Conservation (phyloP, 2,888 invertebrate species). For the Trisateles emortualis region DNA sequence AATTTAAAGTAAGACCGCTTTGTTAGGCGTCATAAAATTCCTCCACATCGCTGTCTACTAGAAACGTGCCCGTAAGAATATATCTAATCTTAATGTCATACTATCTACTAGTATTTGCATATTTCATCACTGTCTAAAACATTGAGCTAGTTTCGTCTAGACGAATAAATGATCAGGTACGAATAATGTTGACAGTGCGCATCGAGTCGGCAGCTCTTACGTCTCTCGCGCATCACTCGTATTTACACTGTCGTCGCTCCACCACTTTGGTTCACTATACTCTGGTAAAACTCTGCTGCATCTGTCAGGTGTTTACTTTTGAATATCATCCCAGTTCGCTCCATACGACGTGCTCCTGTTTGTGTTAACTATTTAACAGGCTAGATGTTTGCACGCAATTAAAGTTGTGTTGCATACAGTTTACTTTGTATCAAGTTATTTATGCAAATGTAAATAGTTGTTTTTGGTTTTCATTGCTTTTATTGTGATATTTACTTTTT, state of each 20-base stretch:
- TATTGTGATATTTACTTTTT: too few relatives aligned
- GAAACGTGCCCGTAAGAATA: too few relatives aligned
- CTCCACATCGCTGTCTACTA: too few relatives aligned
- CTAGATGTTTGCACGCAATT: conserved; percentile 62
- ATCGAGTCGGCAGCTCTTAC: conserved; percentile 11
- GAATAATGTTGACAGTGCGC: conserved; percentile 32
- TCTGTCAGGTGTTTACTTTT: conserved; percentile 76
- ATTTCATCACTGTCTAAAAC: neutral
- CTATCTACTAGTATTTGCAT: too few relatives aligned
- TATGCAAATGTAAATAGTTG: neutral
- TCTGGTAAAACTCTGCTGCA: conserved; percentile 67
- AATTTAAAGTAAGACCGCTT: too few relatives aligned
- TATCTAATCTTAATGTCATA: too few relatives aligned
- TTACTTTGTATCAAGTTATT: conserved; percentile 3
- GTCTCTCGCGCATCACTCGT: conserved; percentile 46
- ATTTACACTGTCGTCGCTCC: conserved; percentile 59
- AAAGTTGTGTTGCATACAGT: conserved; percentile 50
- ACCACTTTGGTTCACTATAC: conserved; percentile 69
- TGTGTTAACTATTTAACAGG: conserved; percentile 57
- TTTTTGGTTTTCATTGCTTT: too few relatives aligned
- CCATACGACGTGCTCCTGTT: conserved; percentile 59
- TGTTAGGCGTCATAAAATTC: too few relatives aligned
- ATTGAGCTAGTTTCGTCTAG: neutral
- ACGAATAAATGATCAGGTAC: conserved; percentile 15
- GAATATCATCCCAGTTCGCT: conserved; percentile 62